phyloP scores from a whole-genome alignment of 2,113 vertebrate genomes.

The Australoheros scitulus region DNA sequence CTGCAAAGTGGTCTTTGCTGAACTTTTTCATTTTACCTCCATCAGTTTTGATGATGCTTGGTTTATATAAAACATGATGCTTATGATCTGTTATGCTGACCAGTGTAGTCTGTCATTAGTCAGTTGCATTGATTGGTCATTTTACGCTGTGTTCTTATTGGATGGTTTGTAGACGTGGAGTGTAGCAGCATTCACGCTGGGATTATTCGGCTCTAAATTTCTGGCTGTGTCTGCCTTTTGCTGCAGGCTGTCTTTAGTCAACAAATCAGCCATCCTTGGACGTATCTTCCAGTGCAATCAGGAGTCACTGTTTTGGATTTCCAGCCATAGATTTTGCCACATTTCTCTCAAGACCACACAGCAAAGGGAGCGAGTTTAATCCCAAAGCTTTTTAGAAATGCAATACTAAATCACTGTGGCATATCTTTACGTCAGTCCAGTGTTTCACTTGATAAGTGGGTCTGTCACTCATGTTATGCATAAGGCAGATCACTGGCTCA shows the following conservation, averaged over 20 bases:
- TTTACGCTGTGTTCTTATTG: neutral
- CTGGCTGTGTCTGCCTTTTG: neutral
- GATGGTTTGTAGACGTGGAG: neutral
- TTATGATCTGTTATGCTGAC: neutral
- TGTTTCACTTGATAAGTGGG: conserved; percentile 1
- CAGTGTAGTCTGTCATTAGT: neutral
- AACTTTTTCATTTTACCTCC: neutral
- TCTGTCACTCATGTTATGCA: neutral
- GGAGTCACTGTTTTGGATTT: neutral
- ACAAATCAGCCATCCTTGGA: neutral
- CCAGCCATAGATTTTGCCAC: neutral
- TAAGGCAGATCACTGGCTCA: neutral
- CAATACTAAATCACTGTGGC: neutral
- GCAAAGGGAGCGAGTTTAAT: neutral
- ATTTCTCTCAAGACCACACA: conserved; percentile 3
- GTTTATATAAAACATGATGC: neutral
- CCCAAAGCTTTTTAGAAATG: neutral
- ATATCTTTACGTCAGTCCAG: neutral
- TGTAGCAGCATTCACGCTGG: neutral
- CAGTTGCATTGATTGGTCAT: neutral
- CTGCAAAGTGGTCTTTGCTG: neutral
- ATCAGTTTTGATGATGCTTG: neutral
- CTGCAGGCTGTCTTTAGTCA: neutral
- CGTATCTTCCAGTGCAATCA: neutral
- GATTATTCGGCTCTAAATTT: neutral